Conservation (phyloP, 1,140 invertebrate genomes). For the Nebria ingens region DNA sequence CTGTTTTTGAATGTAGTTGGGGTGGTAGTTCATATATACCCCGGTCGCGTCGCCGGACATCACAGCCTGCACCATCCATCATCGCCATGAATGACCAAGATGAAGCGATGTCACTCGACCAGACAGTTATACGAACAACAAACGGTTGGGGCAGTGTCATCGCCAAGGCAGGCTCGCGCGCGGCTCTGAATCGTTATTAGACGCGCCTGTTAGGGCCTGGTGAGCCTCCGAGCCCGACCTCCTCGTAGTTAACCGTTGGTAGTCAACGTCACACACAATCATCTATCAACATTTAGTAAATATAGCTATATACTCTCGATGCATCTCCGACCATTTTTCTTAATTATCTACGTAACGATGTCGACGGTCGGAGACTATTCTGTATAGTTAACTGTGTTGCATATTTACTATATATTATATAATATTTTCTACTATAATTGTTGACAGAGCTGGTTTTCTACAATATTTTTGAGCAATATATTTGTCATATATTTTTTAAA, state of each 20-base stretch:
- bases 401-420: no score
- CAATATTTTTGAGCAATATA: no score
- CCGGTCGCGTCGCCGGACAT: neutral
- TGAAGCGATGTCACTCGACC: conserved; percentile 2
- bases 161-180: neutral
- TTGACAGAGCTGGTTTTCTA: no score
- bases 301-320: conserved; percentile 5
- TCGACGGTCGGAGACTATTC: neutral
- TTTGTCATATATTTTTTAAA: no score
- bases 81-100: conserved; percentile 4
- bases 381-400: no score
- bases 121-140: conserved; percentile 8
- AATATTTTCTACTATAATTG: no score
- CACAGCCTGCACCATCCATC: neutral
- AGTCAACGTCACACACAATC: neutral
- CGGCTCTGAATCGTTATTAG: neutral
- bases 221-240: neutral
- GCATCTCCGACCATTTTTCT: neutral
- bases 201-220: no score
- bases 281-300: conserved; percentile 8
- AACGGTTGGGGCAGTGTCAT: neutral
- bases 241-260: neutral
- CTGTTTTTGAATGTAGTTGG: neutral
- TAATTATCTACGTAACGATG: neutral
- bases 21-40: neutral